phyloP scores from a whole-genome alignment of 2,113 vertebrate genomes.

The Labrus mixtus region DNA sequence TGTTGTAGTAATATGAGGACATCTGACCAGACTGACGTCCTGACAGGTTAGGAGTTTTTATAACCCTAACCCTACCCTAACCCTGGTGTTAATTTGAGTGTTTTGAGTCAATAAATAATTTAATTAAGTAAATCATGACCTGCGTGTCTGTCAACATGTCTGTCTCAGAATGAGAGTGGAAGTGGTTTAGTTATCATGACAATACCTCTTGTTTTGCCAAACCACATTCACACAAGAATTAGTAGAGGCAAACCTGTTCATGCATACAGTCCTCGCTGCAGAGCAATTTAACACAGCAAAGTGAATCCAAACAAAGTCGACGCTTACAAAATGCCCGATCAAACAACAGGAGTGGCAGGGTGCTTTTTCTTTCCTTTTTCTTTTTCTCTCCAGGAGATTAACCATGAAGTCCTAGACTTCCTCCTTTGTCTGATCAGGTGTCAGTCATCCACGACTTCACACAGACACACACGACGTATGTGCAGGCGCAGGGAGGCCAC shows the following conservation, averaged over 20 bases:
- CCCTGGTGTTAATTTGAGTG: slow-evolving; percentile 11
- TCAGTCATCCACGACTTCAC: slow-evolving; percentile 33
- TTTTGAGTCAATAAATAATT: neutral
- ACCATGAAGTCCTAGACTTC: slow-evolving; percentile 15
- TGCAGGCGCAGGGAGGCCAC: neutral
- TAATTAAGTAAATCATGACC: slow-evolving; percentile 14
- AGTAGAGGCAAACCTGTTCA: slow-evolving; percentile 21
- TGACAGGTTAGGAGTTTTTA: too few species aligned
- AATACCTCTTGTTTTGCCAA: slow-evolving; percentile 16
- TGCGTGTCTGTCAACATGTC: slow-evolving; percentile 35
- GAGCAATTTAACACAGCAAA: slow-evolving; percentile 36
- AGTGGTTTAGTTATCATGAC: slow-evolving; percentile 20
- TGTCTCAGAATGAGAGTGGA: slow-evolving; percentile 23
- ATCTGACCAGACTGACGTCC: too few species aligned
- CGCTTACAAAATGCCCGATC: slow-evolving; percentile 15
- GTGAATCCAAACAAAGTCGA: slow-evolving; percentile 5
- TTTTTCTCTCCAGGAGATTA: slow-evolving; percentile 17
- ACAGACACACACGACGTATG: slow-evolving; percentile 7
- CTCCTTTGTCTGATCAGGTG: slow-evolving; percentile 12
- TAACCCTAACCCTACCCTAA: too few species aligned
- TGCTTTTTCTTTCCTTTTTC: neutral
- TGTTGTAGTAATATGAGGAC: too few species aligned
- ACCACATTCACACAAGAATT: slow-evolving; percentile 14
- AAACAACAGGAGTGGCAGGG: slow-evolving; percentile 15
- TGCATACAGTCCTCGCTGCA: slow-evolving; percentile 16